Percentiles rank a stretch among this genome's conserved stretches.
These are phyloP conservation scores for Drosophila seguyi DNA, from an alignment of 1,140 invertebrate genomes.

Conservation along the genomic window DNA sequence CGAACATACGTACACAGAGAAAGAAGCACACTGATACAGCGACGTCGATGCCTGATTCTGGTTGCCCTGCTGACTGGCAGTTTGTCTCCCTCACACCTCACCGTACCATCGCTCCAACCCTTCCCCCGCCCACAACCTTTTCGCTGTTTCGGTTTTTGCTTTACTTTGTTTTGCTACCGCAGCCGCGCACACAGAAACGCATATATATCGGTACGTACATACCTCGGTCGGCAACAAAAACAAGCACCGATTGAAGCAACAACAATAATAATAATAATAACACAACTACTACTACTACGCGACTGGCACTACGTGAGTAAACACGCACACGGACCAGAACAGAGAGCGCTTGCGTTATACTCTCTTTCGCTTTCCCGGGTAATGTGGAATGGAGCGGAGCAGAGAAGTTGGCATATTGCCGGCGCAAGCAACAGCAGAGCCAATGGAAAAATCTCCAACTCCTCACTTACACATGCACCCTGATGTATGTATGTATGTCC, in stretches of 20 bases:
- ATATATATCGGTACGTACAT: constrained; percentile 21
- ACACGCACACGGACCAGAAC: constrained; percentile 40
- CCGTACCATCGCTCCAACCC: constrained; percentile 20
- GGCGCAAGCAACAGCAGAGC: constrained; percentile 32
- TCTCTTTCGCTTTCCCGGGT: constrained; percentile 41
- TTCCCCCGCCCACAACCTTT: constrained; percentile 21
- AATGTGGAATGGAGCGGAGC: constrained; percentile 28
- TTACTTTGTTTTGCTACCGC: constrained; percentile 79
- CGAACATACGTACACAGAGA: constrained; percentile 10
- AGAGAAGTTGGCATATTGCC: constrained; percentile 29
- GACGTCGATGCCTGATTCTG: constrained; percentile 38
- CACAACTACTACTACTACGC: constrained; percentile 74
- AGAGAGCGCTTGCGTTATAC: constrained; percentile 47
- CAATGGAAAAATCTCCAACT: constrained; percentile 42
- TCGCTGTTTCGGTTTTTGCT: constrained; percentile 75
- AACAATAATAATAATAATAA: constrained; percentile 78
- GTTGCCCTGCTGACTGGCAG: constrained; percentile 48
- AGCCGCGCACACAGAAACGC: constrained; percentile 48
- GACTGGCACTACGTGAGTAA: constrained; percentile 69
- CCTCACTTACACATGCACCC: constrained; percentile 1
- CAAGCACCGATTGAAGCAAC: constrained; percentile 62
- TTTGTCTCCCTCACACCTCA: constrained; percentile 48
- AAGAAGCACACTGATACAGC: constrained; percentile 22
- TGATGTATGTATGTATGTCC: constrained; percentile 1
- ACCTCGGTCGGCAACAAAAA: constrained; percentile 69